Evolutionary conservation across 1,140 invertebrate species (phyloP), one percentile per base, ranked within the genome.

Genomic region (Drosophila hydei): DNA sequence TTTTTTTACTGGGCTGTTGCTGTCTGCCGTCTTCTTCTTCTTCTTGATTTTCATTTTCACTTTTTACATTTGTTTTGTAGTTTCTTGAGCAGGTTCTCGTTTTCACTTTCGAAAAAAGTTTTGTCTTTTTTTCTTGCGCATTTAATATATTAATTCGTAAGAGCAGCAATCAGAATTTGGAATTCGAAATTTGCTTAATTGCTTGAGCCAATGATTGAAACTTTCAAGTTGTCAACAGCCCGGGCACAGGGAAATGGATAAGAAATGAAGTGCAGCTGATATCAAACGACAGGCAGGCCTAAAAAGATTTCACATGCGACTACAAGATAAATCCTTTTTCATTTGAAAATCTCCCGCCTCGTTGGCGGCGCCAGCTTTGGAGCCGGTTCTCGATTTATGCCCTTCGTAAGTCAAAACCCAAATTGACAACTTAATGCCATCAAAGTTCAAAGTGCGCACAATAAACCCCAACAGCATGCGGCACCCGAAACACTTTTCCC

Each of bases 341-440:
- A 52, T 72, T 60, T 18, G 60, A 72, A 55, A 68, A 52, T 60
- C 40, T 40, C n/a, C 14, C 40, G 56, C 19, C 47, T 60, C 33
- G 58, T 7, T 69, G 67, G 62, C 45, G 38, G 36, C 51, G 19
- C 21, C 19, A 19, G n/a, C 21, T 55, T 19, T 19, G 21, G 38
- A 43, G 58, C 18, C 51, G 42, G 11, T 30, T 38, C 27, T 30
- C 72, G 43, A 56, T 75, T 63, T 63, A 69, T 75, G 67, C 62
- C 55, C 51, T 67, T 47, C 18, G 56, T 47, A 72, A 80, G 78
- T 81, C 79, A 81, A 71, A 85, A 80, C 80, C 64, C 77, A 87
- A 85, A 87, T 78, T 88, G 81, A 87, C 83, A 81, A 78, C 83
- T 88, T 87, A 88, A 88, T 88, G 83, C 83, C 83, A 67, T 76